phyloP scores from a whole-genome alignment of 2,797 vertebrate species.

The Heliangelus exortis region DNA sequence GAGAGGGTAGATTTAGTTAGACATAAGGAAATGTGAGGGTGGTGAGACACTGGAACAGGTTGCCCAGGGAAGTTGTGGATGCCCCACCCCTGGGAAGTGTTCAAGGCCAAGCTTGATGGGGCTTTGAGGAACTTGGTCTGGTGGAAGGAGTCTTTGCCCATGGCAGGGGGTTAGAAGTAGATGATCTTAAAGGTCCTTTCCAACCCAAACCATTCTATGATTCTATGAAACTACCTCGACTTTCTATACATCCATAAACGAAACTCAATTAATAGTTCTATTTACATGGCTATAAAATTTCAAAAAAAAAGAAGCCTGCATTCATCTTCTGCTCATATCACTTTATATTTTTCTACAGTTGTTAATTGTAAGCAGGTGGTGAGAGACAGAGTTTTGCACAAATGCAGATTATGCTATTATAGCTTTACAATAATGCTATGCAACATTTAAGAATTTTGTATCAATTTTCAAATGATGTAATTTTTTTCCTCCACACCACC shows the following conservation, averaged over 20 bases:
- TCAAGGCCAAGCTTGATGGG: no score
- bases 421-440: neutral
- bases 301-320: neutral
- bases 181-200: no score
- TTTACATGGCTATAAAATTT: neutral
- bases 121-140: no score
- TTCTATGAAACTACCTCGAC: neutral
- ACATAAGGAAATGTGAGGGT: no score
- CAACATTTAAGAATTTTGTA: neutral
- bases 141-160: no score
- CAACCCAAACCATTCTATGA: no score
- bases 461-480: neutral
- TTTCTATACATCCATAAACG: neutral
- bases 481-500: neutral
- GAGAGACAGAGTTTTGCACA: neutral
- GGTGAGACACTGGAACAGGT: no score
- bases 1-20: no score
- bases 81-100: no score
- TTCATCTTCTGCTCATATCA: neutral
- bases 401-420: neutral
- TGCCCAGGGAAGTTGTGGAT: no score
- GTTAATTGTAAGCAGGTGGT: neutral
- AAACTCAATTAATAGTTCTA: neutral
- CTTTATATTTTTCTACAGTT: neutral
- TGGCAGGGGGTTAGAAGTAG: no score